Percentiles rank a stretch among this genome's conserved stretches.
phyloP scores from a whole-genome alignment of 2,797 vertebrate species.

The Lutjanus argentimaculatus region DNA sequence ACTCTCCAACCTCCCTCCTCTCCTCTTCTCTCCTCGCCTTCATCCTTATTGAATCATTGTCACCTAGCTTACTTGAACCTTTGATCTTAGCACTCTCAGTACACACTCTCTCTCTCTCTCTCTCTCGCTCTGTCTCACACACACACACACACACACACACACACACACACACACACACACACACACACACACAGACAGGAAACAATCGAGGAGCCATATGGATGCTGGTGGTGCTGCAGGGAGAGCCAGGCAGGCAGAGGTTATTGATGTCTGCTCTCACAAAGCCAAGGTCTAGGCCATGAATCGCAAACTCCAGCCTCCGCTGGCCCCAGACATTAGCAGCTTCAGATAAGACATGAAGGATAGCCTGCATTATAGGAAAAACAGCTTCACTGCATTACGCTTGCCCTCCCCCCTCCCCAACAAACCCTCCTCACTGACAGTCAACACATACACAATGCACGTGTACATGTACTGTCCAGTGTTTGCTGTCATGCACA shows the following conservation, averaged over 20 bases:
- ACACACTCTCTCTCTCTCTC: slow-evolving; percentile 13
- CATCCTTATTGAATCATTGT: slow-evolving; percentile 54
- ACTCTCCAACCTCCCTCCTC: slow-evolving; percentile 14
- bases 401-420: not conserved
- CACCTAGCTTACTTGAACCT: slow-evolving; percentile 52
- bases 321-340: slow-evolving; percentile 88
- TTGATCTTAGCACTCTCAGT: slow-evolving; percentile 51
- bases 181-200: slow-evolving; percentile 48
- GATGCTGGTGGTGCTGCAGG: slow-evolving; percentile 74
- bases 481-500: not conserved
- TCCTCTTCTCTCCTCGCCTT: not conserved
- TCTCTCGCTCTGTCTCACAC: slow-evolving; percentile 3
- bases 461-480: too few species aligned
- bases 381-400: slow-evolving; percentile 78
- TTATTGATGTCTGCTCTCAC: slow-evolving; percentile 91
- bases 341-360: slow-evolving; percentile 89
- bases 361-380: slow-evolving; percentile 86
- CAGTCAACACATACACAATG: slow-evolving; percentile 2
- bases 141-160: slow-evolving; percentile 46
- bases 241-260: slow-evolving; percentile 70
- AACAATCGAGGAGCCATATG: slow-evolving; percentile 87
- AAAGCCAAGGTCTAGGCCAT: slow-evolving; percentile 90
- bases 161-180: slow-evolving; percentile 32
- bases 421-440: slow-evolving; percentile 30
- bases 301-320: slow-evolving; percentile 87